Base-by-base conservation (phyloP, 2,888 invertebrate genomes). In the Chaitophorus viminalis region DNA sequence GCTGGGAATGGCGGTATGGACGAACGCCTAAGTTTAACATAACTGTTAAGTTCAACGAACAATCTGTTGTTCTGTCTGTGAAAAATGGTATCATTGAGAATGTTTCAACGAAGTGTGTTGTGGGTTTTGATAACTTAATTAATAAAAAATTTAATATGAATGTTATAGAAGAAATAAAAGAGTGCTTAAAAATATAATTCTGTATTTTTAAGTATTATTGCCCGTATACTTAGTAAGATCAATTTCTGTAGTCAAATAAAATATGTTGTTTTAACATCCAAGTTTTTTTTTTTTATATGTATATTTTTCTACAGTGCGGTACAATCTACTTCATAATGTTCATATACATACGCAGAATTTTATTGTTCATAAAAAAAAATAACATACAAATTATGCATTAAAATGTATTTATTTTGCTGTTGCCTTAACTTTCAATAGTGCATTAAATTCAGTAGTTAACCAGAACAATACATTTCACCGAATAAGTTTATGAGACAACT, bases 1-100 rank as follows among this genome's bases (percentile, higher is more conserved):
- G 95, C 46, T 98, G 97, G 97, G 94, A 97, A 89, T 98, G 98
- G 98, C 94, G 95, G 89, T 96, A 93, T 91, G 98, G 97, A 1
- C 95, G 94, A 91, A 96, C 98, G 0, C 98, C 98, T 0, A 94
- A 94, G 90, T 98, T 98, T 91, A 94, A 94, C 0, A 94, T 96
- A 31, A 94, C 94, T 31, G 11, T 87, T n/a, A 87, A 79, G 17
- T 81, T 89, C 93, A 94, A 65, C 93, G 94, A 54, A 31, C 31
- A 39, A 33, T 81, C 79, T n/a, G 87, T 74, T 31, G 6, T 72
- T 75, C 36, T 81, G 14, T 72, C 31, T 46, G 87, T 87, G 31
- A 87, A 81, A 81, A 87, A 65, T 81, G 87, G 87, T 6, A 65
- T 74, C 0, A 81, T 87, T 87, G 87, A 87, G 65, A 87, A 81